Evolutionary conservation across 2,797 vertebrate genomes (phyloP), one percentile per base, ranked within the genome.

Genomic region (Enteromius viviparus): DNA sequence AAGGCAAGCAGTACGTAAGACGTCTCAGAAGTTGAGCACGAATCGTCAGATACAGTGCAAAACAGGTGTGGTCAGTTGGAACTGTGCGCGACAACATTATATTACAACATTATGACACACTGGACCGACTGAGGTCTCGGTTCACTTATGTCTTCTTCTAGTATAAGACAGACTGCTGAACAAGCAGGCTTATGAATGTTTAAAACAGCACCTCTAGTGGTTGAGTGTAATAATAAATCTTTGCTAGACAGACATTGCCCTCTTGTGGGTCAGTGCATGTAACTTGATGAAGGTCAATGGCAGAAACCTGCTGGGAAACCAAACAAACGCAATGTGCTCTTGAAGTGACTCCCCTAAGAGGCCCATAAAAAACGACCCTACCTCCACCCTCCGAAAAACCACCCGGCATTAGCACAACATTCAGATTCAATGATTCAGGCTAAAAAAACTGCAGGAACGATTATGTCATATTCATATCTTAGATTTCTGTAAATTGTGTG

Each of bases 181-280:
- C 19, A 19, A 19, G 0, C 19, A 19, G 11, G 1, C 26, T 3
- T 34, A 23, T 74, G 26, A 17, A 66, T 32, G 12, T 69, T 53
- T 79, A 51, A 75, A 78, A 83, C 55, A 60, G 42, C 76, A 23
- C 84, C 80, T 85, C 84, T 78, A 42, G 77, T 83, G 84, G 84
- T 75, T 26, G 14, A 14, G 21, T n/a, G 65, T 8, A 32, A 64
- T 21, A 34, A 51, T 80, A 11, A 21, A 64, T 15, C 23, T 64
- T 82, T 71, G 26, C 34, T 78, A 47, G 55, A 71, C 21, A 32
- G 66, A 78, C 23, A 66, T 29, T 74, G 84, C 68, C 75, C 80
- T 58, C 84, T 78, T 74, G 75, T 82, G 75, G 66, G 47, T 58
- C n/a, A 51, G 85, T 80, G 90, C 87, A 90, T 90, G 87, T 72